phyloP scores from a whole-genome alignment of 2,888 invertebrate species.

The Caenorhabditis uteleia region DNA sequence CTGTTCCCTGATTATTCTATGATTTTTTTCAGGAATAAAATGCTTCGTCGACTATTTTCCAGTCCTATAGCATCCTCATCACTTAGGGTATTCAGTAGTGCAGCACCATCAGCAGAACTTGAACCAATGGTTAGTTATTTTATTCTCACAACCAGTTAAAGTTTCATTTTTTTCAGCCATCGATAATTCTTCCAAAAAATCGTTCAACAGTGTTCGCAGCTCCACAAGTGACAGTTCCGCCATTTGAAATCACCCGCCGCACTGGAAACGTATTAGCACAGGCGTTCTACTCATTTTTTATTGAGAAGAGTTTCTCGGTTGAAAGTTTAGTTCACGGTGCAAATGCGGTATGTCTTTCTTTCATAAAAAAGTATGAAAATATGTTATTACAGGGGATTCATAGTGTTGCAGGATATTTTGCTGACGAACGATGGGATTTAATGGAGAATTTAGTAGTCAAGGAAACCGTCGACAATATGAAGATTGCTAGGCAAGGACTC shows the following conservation, averaged over 20 bases:
- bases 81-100: no score
- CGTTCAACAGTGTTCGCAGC: conserved; percentile 14
- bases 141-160: no score
- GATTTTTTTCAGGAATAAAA: no score
- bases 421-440: conserved; percentile 29
- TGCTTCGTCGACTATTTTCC: no score
- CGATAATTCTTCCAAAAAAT: conserved; percentile 6
- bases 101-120: no score
- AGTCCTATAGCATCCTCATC: no score
- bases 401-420: conserved; percentile 12
- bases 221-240: conserved; percentile 34
- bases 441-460: conserved; percentile 29
- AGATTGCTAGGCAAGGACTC: conserved; percentile 6
- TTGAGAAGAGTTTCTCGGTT: conserved; percentile 40
- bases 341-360: conserved; percentile 24
- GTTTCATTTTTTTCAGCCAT: no score
- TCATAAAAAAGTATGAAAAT: background rate
- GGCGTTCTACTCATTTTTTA: conserved; percentile 33
- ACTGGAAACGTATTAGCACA: conserved; percentile 35
- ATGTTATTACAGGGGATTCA: conserved; percentile 18
- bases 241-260: conserved; percentile 40
- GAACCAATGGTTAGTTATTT: no score
- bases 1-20: no score
- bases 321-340: conserved; percentile 48
- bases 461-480: conserved; percentile 25